Evolutionary conservation across 2,888 invertebrate species (phyloP).

Genomic region (Meteorus cinctellus): DNA sequence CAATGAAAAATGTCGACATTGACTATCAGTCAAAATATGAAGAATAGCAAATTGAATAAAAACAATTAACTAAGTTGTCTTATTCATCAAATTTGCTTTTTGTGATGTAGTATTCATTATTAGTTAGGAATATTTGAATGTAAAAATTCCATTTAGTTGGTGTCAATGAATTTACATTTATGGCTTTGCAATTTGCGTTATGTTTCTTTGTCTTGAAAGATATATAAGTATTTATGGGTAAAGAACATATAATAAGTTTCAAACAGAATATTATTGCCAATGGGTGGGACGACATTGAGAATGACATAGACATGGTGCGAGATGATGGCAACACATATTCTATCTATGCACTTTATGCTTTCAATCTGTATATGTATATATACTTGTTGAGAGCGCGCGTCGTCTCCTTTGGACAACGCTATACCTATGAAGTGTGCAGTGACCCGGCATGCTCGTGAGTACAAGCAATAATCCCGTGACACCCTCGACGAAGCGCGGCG

Average conservation of each 20-base stretch:
- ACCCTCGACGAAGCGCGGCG: constrained; percentile 49
- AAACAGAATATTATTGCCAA: background rate
- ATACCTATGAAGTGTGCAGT: constrained; percentile 57
- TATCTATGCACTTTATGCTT: constrained; percentile 29
- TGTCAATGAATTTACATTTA: background rate
- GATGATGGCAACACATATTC: constrained; percentile 30
- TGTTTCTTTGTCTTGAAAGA: background rate
- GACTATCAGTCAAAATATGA: no score
- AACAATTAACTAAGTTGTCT: no score
- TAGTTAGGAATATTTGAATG: no score
- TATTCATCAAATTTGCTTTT: no score
- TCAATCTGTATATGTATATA: constrained; percentile 19
- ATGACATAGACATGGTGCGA: constrained; percentile 24
- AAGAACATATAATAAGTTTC: constrained; percentile 14
- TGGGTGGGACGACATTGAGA: constrained; percentile 4
- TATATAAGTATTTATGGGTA: background rate
- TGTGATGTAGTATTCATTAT: no score
- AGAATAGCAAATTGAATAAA: no score
- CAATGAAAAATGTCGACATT: no score
- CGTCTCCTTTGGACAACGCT: constrained; percentile 53
- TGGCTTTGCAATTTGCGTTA: background rate
- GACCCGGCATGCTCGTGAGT: constrained; percentile 59
- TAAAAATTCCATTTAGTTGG: background rate
- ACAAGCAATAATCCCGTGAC: constrained; percentile 61
- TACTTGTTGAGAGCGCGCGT: constrained; percentile 30